Evolutionary conservation across 2,888 invertebrate genomes (phyloP), one percentile per base, ranked within the genome.

Genomic region (Nomada ruficornis): DNA sequence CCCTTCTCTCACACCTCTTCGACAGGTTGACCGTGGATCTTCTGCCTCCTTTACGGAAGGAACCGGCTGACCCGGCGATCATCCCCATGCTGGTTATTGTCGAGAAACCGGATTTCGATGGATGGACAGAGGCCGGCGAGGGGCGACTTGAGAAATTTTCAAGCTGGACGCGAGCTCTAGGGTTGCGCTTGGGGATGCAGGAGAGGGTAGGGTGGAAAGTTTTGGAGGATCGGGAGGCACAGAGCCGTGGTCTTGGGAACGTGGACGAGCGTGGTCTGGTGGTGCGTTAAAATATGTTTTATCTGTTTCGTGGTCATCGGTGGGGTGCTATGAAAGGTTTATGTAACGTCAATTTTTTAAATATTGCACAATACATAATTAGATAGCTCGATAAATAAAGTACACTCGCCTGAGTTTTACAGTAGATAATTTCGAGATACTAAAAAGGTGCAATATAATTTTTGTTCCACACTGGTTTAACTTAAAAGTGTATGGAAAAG

Each of bases 11-110:
- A 73, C 80, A 82, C 70, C 76, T 70, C 76, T 47, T 69, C 67
- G 80, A 84, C 86, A 87, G 88, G 87, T 88, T 88, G 84, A 64
- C 80, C 44, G 72, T 68, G 75, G 75, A 78, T 86, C 83, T 72
- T 81, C 78, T 76, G 78, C 72, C 69, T 73, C 54, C 86, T 80
- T 82, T 77, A 20, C 60, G 65, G 76, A 81, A 82, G 67, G 76
- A 82, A 82, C 75, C 71, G 77, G 71, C 71, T 86, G 78, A 86
- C 86, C 86, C 71, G n/a, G 15, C 36, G 73, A 83, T 68, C 75
- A 77, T 60, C 81, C 84, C 78, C 69, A 26, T 64, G 78, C 72
- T 65, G 59, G 78, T 84, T 85, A 85, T 85, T 85, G 85, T 85
- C 75, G 62, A 62, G 64, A 85, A 85, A 85, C 85, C 85, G 85